Evolutionary conservation across 2,888 invertebrate species (phyloP).

Genomic region (Macrophya annulata): DNA sequence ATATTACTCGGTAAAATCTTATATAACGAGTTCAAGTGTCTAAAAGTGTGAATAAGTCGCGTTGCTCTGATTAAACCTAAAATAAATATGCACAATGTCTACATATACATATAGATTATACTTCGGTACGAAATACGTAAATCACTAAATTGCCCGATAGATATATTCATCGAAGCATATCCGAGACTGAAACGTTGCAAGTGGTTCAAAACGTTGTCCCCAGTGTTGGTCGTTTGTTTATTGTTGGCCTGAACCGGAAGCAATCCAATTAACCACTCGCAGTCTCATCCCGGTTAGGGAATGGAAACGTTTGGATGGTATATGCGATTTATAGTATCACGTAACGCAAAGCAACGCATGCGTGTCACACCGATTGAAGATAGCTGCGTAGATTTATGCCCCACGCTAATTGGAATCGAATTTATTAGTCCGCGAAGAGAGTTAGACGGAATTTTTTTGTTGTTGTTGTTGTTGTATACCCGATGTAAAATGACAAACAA

Average conservation of each 20-base stretch:
- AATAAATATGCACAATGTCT: background rate
- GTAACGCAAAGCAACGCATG: background rate
- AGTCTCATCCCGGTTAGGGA: constrained; percentile 11
- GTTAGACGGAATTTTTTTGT: background rate
- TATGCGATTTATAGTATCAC: constrained; percentile 19
- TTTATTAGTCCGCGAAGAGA: constrained; percentile 42
- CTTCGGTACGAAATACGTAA: background rate
- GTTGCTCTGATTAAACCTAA: background rate
- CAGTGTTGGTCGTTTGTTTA: constrained; percentile 37
- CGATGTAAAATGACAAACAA: background rate
- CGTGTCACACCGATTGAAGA: constrained; percentile 36
- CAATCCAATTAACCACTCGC: constrained; percentile 56
- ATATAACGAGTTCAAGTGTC: background rate
- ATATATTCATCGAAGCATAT: constrained; percentile 8
- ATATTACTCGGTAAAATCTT: background rate
- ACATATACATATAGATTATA: too few species aligned
- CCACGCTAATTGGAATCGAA: constrained; percentile 52
- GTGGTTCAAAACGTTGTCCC: constrained; percentile 31
- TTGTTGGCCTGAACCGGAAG: constrained; percentile 54
- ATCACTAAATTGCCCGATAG: constrained; percentile 3
- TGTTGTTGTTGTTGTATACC: background rate
- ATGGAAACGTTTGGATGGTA: constrained; percentile 39
- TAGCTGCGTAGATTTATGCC: constrained; percentile 49
- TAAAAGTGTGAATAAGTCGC: constrained; percentile 4
- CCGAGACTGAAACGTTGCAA: background rate